phyloP scores from a whole-genome alignment of 2,888 invertebrate genomes.

The Zaprionus obscuricornis region DNA sequence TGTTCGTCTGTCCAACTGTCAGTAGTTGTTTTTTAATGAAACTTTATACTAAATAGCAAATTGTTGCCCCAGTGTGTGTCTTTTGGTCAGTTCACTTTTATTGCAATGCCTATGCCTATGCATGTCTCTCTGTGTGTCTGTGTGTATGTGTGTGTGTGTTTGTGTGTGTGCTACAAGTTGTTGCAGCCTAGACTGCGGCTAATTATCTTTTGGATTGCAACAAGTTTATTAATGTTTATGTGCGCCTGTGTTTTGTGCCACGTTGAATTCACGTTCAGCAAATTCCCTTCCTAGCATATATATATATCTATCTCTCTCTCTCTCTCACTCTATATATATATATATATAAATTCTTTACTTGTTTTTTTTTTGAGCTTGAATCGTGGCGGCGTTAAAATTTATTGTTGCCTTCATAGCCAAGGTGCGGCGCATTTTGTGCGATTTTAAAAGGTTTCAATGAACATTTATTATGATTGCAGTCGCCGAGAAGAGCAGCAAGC shows the following conservation, averaged over 20 bases:
- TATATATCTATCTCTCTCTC: neutral
- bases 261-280: slow-evolving; percentile 5
- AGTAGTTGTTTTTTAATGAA: slow-evolving; percentile 72
- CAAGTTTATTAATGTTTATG: slow-evolving; percentile 79
- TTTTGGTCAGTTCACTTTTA: slow-evolving; percentile 29
- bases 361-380: slow-evolving; percentile 6
- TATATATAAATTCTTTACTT: no score
- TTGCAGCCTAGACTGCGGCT: slow-evolving; percentile 63
- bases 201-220: slow-evolving; percentile 78
- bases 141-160: slow-evolving; percentile 13
- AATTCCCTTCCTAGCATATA: neutral
- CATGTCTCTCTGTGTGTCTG: slow-evolving; percentile 20
- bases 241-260: slow-evolving; percentile 8
- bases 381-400: slow-evolving; percentile 68
- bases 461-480: slow-evolving; percentile 78
- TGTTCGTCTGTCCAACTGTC: no score
- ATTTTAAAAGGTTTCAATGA: slow-evolving; percentile 79
- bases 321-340: neutral
- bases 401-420: slow-evolving; percentile 78
- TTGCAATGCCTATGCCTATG: slow-evolving; percentile 13
- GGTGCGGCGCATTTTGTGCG: slow-evolving; percentile 76
- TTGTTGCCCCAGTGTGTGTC: slow-evolving; percentile 59
- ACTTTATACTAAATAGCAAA: slow-evolving; percentile 76
- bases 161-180: slow-evolving; percentile 44
- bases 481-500: slow-evolving; percentile 2